A percentile compares a stretch with the other conserved stretches of the same genome.
Conservation (phyloP, 2,888 invertebrate genomes). For the Carpatolechia fugitivella region DNA sequence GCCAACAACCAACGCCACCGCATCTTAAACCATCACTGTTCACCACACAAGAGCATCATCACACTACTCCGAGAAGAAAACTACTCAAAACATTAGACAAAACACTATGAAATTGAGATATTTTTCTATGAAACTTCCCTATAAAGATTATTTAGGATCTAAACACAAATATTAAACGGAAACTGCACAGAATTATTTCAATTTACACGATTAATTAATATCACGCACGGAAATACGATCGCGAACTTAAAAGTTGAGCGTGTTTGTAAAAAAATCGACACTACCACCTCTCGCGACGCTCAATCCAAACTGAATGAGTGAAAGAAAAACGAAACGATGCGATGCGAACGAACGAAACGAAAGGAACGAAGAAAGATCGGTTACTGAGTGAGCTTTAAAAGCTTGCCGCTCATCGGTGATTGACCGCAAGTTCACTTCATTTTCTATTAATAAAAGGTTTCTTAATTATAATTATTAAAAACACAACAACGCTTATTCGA, state of each 20-base stretch:
- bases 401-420: not conserved
- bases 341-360: not conserved
- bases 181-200: not conserved
- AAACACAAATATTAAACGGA: not conserved
- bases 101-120: no score
- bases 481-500: no score
- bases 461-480: no score
- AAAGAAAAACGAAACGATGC: not conserved
- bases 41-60: conserved; percentile 21
- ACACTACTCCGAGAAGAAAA: no score
- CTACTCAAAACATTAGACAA: conserved; percentile 11
- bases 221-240: conserved; percentile 29
- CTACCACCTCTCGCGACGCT: conserved; percentile 20
- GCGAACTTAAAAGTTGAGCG: conserved; percentile 23
- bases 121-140: no score
- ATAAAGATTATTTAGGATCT: no score
- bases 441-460: not conserved
- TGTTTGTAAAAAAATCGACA: conserved; percentile 4
- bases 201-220: not conserved
- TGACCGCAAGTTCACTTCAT: not conserved
- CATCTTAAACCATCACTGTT: conserved; percentile 38
- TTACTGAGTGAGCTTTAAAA: no score
- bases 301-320: conserved; percentile 34
- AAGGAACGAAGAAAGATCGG: no score
- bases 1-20: conserved; percentile 44